Evolutionary conservation across 2,888 invertebrate species (phyloP).

Genomic region (Callinectes sapidus): DNA sequence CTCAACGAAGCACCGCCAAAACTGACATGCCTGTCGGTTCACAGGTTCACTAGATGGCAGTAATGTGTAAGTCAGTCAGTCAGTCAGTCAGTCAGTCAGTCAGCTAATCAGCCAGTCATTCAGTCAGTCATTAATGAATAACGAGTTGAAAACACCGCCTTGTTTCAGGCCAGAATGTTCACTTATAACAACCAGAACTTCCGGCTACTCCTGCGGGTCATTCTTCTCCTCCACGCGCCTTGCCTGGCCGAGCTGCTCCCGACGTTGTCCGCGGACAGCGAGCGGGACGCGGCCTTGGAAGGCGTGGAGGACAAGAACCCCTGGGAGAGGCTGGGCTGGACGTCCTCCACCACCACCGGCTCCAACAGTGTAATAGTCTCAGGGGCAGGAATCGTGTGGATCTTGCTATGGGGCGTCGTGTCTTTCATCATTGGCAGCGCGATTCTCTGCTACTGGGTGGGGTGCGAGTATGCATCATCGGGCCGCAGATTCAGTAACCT

Average conservation of each 20-base stretch:
- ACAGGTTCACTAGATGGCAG: constrained; percentile 68
- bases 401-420: constrained; percentile 69
- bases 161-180: constrained; percentile 68
- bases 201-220: constrained; percentile 51
- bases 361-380: constrained; percentile 64
- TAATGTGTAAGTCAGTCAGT: constrained; percentile 27
- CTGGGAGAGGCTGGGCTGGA: constrained; percentile 61
- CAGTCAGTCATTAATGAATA: background rate
- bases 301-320: constrained; percentile 40
- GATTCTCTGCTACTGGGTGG: constrained; percentile 72
- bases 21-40: constrained; percentile 15
- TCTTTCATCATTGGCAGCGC: constrained; percentile 66
- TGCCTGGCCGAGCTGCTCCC: constrained; percentile 51
- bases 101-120: background rate
- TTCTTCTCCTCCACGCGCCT: constrained; percentile 55
- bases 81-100: background rate
- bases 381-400: constrained; percentile 68
- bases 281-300: constrained; percentile 29
- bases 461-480: constrained; percentile 69
- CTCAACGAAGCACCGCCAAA: constrained; percentile 62
- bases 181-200: constrained; percentile 62
- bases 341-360: constrained; percentile 52
- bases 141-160: constrained; percentile 43
- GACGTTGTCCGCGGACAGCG: constrained; percentile 20
- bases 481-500: constrained; percentile 54